These are phyloP conservation scores for Agrotis puta DNA, from an alignment of 2,888 invertebrate species.

Conservation along the genomic window DNA sequence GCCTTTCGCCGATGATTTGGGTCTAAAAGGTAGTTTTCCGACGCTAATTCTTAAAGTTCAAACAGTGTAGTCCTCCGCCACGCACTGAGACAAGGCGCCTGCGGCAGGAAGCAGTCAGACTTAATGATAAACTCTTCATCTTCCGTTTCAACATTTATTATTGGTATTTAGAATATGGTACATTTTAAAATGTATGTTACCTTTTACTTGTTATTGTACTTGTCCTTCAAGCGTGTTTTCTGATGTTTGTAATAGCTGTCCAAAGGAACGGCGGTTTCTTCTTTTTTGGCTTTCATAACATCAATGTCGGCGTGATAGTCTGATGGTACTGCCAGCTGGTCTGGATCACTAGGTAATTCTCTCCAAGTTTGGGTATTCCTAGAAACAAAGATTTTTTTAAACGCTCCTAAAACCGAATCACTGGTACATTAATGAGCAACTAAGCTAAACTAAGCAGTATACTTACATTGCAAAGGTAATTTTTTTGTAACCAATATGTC, in stretches of 20 bases:
- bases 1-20: neutral
- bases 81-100: constrained; percentile 12
- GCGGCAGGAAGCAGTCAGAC: constrained; percentile 11
- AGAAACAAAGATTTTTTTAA: neutral
- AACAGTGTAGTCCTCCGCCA: constrained; percentile 13
- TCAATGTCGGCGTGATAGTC: constrained; percentile 96
- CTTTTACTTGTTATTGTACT: constrained; percentile 38
- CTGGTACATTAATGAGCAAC: neutral
- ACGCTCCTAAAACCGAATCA: neutral
- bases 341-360: too few species aligned
- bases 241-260: constrained; percentile 98
- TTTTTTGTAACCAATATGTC: too few species aligned
- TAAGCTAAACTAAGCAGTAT: neutral
- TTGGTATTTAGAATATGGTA: constrained; percentile 15
- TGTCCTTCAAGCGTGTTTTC: constrained; percentile 94
- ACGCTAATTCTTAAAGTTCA: neutral
- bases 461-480: neutral
- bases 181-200: constrained; percentile 3
- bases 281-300: constrained; percentile 96
- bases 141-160: constrained; percentile 11
- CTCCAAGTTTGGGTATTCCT: neutral
- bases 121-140: constrained; percentile 9
- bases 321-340: constrained; percentile 80
- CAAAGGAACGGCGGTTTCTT: constrained; percentile 98
- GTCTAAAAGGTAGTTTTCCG: too few species aligned